Evolutionary conservation across 1,140 invertebrate genomes (phyloP).

Genomic region (Caenorhabditis tropicalis): DNA sequence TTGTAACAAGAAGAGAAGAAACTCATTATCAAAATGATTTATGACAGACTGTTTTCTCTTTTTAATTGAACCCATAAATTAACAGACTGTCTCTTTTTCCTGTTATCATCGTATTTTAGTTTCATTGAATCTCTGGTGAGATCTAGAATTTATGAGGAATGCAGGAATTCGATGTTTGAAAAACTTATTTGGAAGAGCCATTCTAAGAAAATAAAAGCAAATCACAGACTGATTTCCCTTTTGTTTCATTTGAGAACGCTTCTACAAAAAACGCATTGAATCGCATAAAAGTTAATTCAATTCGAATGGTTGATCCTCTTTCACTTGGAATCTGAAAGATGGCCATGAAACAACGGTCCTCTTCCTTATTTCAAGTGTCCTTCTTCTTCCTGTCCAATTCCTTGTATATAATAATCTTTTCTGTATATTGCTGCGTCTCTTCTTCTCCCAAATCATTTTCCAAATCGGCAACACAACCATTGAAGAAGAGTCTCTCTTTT

Average conservation of each 20-base stretch:
- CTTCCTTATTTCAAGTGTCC: slow-evolving; percentile 21
- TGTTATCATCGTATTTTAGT: neutral
- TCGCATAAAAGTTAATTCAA: no score
- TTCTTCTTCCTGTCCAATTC: neutral
- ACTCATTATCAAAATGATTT: neutral
- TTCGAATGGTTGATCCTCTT: neutral
- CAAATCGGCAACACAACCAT: slow-evolving; percentile 37
- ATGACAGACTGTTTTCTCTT: neutral
- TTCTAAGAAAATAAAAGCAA: no score
- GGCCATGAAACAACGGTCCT: neutral
- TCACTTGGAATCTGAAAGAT: neutral
- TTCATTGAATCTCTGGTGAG: neutral
- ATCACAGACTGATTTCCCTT: no score
- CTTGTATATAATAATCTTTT: slow-evolving; percentile 36
- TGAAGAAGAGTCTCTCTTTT: neutral
- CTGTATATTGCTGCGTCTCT: slow-evolving; percentile 18
- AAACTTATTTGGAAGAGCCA: no score
- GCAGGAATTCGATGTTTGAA: no score
- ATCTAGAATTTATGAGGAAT: no score
- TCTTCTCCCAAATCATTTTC: slow-evolving; percentile 5
- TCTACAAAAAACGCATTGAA: no score
- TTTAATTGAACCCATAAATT: neutral
- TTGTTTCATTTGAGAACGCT: no score
- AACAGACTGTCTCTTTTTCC: neutral
- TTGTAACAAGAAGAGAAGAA: neutral